A percentile compares a stretch with the other conserved stretches of the same genome.
Conservation (phyloP, 2,888 invertebrate genomes). For the Asteroscopus sphinx region DNA sequence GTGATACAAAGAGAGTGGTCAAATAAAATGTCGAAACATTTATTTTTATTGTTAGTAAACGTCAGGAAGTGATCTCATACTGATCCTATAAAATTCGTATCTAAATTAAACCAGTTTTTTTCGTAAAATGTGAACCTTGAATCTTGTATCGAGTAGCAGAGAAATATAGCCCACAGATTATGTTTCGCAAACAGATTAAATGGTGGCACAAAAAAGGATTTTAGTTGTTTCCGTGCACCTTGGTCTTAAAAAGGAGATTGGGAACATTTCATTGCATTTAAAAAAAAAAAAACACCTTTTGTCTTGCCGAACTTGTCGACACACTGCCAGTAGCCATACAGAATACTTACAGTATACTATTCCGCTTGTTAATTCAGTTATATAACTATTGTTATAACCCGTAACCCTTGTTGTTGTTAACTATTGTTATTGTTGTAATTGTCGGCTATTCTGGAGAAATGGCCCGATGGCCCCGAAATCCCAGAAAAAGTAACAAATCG, state of each 20-base stretch:
- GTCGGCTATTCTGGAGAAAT: too few species aligned
- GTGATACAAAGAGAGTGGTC: slow-evolving; percentile 80
- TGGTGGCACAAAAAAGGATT: slow-evolving; percentile 12
- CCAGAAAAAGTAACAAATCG: too few species aligned
- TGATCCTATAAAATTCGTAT: slow-evolving; percentile 61
- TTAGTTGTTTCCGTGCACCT: slow-evolving; percentile 19
- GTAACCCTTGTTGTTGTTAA: too few species aligned
- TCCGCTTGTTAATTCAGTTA: too few species aligned
- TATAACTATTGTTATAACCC: too few species aligned
- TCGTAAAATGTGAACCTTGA: slow-evolving; percentile 63
- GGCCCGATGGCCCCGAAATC: too few species aligned
- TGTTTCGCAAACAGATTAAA: slow-evolving; percentile 14
- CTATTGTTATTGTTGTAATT: too few species aligned
- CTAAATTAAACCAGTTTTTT: slow-evolving; percentile 59
- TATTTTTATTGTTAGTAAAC: slow-evolving; percentile 72
- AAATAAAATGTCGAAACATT: slow-evolving; percentile 78
- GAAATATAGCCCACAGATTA: slow-evolving; percentile 18
- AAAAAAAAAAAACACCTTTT: too few species aligned
- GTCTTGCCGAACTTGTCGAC: too few species aligned
- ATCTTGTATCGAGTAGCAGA: slow-evolving; percentile 13
- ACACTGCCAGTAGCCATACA: too few species aligned
- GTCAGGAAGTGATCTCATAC: slow-evolving; percentile 83
- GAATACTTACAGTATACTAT: too few species aligned
- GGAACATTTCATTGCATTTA: too few species aligned
- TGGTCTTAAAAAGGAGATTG: background rate